Evolutionary conservation across 2,797 vertebrate genomes (phyloP).

Genomic region (Scolopax rusticola): DNA sequence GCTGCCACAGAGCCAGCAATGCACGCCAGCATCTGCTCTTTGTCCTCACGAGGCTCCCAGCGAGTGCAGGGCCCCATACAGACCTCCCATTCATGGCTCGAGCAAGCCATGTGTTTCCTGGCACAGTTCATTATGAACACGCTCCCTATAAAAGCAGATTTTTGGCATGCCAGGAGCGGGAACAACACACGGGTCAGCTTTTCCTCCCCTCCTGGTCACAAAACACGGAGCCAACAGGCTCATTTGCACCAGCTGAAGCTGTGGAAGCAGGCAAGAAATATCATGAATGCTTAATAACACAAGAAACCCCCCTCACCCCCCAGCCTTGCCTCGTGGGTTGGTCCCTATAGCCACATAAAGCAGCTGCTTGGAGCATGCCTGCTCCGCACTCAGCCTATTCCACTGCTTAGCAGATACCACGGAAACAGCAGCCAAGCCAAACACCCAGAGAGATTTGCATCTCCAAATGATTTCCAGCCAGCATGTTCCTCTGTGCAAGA

Average conservation of each 20-base stretch:
- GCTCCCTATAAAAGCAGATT: conserved; percentile 39
- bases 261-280: background rate
- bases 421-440: conserved; percentile 35
- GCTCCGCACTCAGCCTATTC: background rate
- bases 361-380: background rate
- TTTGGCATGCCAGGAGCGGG: conserved; percentile 38
- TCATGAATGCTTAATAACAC: background rate
- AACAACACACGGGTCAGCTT: conserved; percentile 13
- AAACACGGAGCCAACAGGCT: background rate
- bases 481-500: background rate
- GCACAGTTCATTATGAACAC: conserved; percentile 23
- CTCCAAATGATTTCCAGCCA: conserved; percentile 49
- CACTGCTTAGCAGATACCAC: background rate
- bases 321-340: background rate
- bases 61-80: conserved; percentile 5
- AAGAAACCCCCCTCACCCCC: background rate
- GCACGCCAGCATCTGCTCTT: background rate
- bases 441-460: conserved; percentile 23
- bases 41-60: background rate
- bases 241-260: background rate
- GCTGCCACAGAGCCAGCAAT: background rate
- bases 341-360: background rate
- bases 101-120: conserved; percentile 61
- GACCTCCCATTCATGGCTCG: conserved; percentile 13
- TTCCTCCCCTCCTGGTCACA: background rate